Percentiles rank a stretch among this genome's conserved stretches.
phyloP scores from a whole-genome alignment of 2,888 invertebrate genomes.

The Agonopterix heracliana region DNA sequence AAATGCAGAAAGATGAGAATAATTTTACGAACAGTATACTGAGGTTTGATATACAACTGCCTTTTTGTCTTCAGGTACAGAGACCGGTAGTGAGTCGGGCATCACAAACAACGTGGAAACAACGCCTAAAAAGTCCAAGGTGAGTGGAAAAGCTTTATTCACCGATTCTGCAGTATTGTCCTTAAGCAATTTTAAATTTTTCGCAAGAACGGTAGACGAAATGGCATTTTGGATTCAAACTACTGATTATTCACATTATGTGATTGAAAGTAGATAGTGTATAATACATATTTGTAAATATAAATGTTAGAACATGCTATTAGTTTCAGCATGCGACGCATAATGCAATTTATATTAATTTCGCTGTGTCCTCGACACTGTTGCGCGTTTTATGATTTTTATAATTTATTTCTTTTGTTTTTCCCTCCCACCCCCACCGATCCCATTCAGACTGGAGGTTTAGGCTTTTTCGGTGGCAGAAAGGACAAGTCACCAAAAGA shows the following conservation, averaged over 20 bases:
- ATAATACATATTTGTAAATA: slow-evolving; percentile 54
- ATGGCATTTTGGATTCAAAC: not conserved
- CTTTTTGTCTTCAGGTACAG: slow-evolving; percentile 53
- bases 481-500: slow-evolving; percentile 60
- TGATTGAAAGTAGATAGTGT: slow-evolving; percentile 28
- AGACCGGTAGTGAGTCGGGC: slow-evolving; percentile 66
- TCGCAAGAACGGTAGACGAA: slow-evolving; percentile 47
- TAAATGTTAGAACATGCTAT: slow-evolving; percentile 48
- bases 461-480: slow-evolving; percentile 57
- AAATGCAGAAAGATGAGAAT: too few species aligned
- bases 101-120: slow-evolving; percentile 66
- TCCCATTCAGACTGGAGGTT: slow-evolving; percentile 54
- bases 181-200: slow-evolving; percentile 9
- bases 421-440: slow-evolving; percentile 43
- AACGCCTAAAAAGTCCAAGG: slow-evolving; percentile 68
- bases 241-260: not conserved
- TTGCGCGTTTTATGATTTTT: slow-evolving; percentile 30
- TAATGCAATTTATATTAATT: slow-evolving; percentile 40
- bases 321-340: slow-evolving; percentile 45
- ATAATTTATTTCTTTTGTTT: slow-evolving; percentile 54
- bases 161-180: slow-evolving; percentile 6
- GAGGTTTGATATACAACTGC: too few species aligned
- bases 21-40: too few species aligned
- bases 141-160: slow-evolving; percentile 23
- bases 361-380: slow-evolving; percentile 21